A percentile compares a stretch with the other conserved stretches of the same genome.
These are phyloP conservation scores for Amphiprion ocellaris DNA, from an alignment of 2,113 vertebrate genomes.

Conservation along the genomic window DNA sequence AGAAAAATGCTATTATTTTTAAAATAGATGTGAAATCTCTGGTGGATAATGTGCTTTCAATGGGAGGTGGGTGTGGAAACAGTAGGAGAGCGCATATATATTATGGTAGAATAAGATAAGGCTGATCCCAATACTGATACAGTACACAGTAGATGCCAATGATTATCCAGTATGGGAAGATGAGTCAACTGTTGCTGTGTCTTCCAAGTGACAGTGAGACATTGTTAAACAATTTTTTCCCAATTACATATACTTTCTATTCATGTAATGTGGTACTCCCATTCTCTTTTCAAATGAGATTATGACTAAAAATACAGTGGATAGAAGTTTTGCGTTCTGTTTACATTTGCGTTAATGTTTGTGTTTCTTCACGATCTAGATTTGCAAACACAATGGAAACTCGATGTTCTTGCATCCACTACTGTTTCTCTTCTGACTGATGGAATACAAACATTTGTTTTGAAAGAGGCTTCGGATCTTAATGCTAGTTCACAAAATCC, in stretches of 20 bases:
- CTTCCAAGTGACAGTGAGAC: slow-evolving; percentile 64
- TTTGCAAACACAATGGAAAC: slow-evolving; percentile 64
- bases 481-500: slow-evolving; percentile 64
- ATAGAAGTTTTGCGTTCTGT: slow-evolving; percentile 69
- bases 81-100: slow-evolving; percentile 72
- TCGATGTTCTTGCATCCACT: slow-evolving; percentile 47
- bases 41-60: slow-evolving; percentile 80
- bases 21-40: slow-evolving; percentile 84
- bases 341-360: slow-evolving; percentile 63
- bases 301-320: slow-evolving; percentile 78
- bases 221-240: slow-evolving; percentile 67
- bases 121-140: slow-evolving; percentile 75
- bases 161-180: slow-evolving; percentile 76
- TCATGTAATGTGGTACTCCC: slow-evolving; percentile 63
- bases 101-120: slow-evolving; percentile 74
- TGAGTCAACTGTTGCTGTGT: slow-evolving; percentile 80
- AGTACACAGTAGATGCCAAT: slow-evolving; percentile 67
- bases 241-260: slow-evolving; percentile 67
- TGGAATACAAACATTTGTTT: slow-evolving; percentile 60
- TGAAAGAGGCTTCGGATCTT: slow-evolving; percentile 66
- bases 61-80: slow-evolving; percentile 79
- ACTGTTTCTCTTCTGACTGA: slow-evolving; percentile 52
- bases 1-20: slow-evolving; percentile 79
- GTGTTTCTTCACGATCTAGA: slow-evolving; percentile 55
- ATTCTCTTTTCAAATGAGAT: slow-evolving; percentile 78